Evolutionary conservation across 2,888 invertebrate species (phyloP), one percentile per base, ranked within the genome.

Genomic region (Drosophila longiperda): DNA sequence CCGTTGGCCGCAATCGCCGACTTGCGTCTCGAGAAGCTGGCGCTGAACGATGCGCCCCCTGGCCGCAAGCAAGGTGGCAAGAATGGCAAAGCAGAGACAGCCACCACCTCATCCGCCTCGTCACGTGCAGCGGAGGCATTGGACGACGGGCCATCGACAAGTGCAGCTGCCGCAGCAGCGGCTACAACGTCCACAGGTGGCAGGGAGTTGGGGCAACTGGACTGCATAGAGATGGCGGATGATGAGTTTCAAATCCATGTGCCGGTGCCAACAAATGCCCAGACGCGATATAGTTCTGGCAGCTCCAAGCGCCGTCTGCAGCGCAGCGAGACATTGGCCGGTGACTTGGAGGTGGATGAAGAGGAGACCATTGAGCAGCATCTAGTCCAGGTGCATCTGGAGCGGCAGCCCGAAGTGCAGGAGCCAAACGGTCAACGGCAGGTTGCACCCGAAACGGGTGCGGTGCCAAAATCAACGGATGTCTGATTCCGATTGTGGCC

Each of bases 261-360:
- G 26, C 83, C 90, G 6, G 82, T 90, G 61, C 78, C 84, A 45
- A 59, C 59, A 42, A 26, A 23, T 26, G 66, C 36, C 9, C 32
- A 59, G 54, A 23, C 62, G 0, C 26, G 36, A 32, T 61, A 38
- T 9, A 66, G 50, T 8, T 32, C 20, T 2, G 17, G 34, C 12
- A 68, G 54, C 15, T 73, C 61, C 0, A 70, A 90, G 63, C 80
- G 92, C 0, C 90, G 89, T 7, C 66, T 92, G 61, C 74, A 89
- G 59, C 91, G 92, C 60, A 91, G 92, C 68, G 92, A 92, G 71
- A 92, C 92, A 0, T 45, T 92, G 40, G 92, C 91, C 40, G 77
- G 87, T 3, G 92, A 92, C 50, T 33, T 87, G 34, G 91, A 91
- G 17, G 84, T 73, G 60, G 63, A 38, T 2, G 91, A 90, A 5